A percentile compares a stretch with the other conserved stretches of the same genome.
Evolutionary conservation across 2,113 vertebrate species (phyloP).

Genomic region (Ellobius talpinus): DNA sequence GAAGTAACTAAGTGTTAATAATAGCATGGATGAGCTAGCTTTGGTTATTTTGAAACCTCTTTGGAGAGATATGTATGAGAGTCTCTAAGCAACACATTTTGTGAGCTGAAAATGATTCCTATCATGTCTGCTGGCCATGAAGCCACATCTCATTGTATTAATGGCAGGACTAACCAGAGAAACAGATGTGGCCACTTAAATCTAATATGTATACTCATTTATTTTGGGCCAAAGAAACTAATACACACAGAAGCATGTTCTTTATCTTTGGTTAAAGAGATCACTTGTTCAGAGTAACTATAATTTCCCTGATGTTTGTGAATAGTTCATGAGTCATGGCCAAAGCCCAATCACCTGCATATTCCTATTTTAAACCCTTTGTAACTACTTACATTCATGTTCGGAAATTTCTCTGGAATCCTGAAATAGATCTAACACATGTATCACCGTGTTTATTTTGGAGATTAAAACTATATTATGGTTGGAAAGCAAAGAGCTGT

Average conservation of each 20-base stretch:
- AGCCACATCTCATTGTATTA: slow-evolving; percentile 63
- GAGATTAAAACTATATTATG: not conserved
- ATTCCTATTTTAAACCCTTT: slow-evolving; percentile 61
- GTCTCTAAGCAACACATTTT: slow-evolving; percentile 53
- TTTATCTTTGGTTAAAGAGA: slow-evolving; percentile 41
- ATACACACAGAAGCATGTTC: slow-evolving; percentile 30
- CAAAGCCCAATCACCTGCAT: slow-evolving; percentile 46
- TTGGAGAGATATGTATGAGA: not conserved
- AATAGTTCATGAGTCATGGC: slow-evolving; percentile 69
- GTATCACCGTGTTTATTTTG: not conserved
- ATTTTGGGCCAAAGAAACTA: slow-evolving; percentile 61
- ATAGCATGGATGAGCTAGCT: not conserved
- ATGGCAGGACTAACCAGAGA: slow-evolving; percentile 66
- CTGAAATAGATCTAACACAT: not conserved
- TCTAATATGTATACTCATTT: slow-evolving; percentile 70
- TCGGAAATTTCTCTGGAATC: not conserved
- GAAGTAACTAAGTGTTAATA: slow-evolving; percentile 51
- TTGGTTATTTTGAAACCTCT: slow-evolving; percentile 49
- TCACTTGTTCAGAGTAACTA: slow-evolving; percentile 47
- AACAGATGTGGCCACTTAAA: slow-evolving; percentile 74
- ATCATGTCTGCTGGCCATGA: slow-evolving; percentile 54
- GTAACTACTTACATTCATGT: slow-evolving; percentile 24
- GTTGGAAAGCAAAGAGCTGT: not conserved
- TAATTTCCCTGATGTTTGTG: slow-evolving; percentile 66
- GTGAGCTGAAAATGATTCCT: slow-evolving; percentile 64